Evolutionary conservation across 2,888 invertebrate species (phyloP).

Genomic region (Malthinus flaveolus): DNA sequence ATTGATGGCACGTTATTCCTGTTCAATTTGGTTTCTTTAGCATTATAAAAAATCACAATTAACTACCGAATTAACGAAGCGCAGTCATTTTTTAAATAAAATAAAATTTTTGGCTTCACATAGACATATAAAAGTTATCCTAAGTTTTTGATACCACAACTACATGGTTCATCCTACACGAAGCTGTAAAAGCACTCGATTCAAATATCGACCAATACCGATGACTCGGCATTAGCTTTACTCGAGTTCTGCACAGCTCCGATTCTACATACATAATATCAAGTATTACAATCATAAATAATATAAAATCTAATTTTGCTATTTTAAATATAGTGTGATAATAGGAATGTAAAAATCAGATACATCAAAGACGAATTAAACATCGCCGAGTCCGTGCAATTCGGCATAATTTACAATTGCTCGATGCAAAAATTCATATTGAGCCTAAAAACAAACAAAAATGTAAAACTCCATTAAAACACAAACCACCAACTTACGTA

Average conservation of each 20-base stretch:
- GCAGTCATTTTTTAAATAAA: not conserved
- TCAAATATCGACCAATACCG: not conserved
- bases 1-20: no score
- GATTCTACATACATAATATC: not conserved
- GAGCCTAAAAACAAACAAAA: constrained; percentile 80
- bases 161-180: constrained; percentile 1
- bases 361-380: constrained; percentile 36
- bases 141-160: constrained; percentile 2
- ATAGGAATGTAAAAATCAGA: constrained; percentile 28
- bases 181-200: no score
- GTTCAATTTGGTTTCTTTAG: no score
- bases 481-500: constrained; percentile 68
- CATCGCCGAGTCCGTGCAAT: constrained; percentile 75
- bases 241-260: no score
- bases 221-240: no score
- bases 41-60: no score
- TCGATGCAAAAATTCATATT: constrained; percentile 92
- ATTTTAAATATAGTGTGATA: constrained; percentile 3
- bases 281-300: constrained; percentile 5
- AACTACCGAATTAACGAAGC: no score
- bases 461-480: no score
- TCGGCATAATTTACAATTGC: constrained; percentile 89
- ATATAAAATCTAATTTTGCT: constrained; percentile 2
- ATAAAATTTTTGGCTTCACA: constrained; percentile 8
- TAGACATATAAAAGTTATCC: constrained; percentile 34